A percentile compares a stretch with the other conserved stretches of the same genome.
These are phyloP conservation scores for Rhabdomys dilectus DNA, from an alignment of 2,113 vertebrate species.

Conservation along the genomic window DNA sequence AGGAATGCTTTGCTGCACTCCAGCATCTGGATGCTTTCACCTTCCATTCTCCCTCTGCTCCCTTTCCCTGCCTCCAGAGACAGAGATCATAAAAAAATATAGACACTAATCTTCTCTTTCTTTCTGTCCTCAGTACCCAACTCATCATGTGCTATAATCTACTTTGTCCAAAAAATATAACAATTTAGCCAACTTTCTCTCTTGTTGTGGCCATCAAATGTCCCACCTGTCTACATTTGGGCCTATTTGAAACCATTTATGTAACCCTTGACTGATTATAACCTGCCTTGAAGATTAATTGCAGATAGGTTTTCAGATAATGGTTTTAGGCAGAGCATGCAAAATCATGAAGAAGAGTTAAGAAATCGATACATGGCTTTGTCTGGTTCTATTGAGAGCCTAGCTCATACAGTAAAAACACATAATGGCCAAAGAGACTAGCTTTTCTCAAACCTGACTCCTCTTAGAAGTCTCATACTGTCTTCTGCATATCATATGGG, in stretches of 20 bases:
- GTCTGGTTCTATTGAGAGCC: slow-evolving; percentile 72
- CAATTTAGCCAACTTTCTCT: slow-evolving; percentile 31
- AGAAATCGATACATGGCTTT: slow-evolving; percentile 80
- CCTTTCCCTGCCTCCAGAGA: slow-evolving; percentile 63
- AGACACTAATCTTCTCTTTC: slow-evolving; percentile 81
- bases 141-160: slow-evolving; percentile 40
- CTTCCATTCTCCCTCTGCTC: slow-evolving; percentile 63
- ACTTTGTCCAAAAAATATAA: slow-evolving; percentile 63
- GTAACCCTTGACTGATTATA: slow-evolving; percentile 81
- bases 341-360: slow-evolving; percentile 49
- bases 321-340: slow-evolving; percentile 79
- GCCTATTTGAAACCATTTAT: slow-evolving; percentile 74
- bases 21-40: slow-evolving; percentile 91
- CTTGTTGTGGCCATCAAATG: background rate
- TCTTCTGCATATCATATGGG: background rate
- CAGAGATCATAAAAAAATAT: slow-evolving; percentile 86
- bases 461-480: background rate
- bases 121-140: slow-evolving; percentile 68
- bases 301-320: slow-evolving; percentile 84
- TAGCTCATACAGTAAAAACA: slow-evolving; percentile 77
- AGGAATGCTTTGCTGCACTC: slow-evolving; percentile 89
- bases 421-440: slow-evolving; percentile 49
- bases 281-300: slow-evolving; percentile 87
- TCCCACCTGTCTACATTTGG: slow-evolving; percentile 39
- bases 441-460: slow-evolving; percentile 31